Evolutionary conservation across 2,888 invertebrate species (phyloP).

Genomic region (Scrobipalpa costella): DNA sequence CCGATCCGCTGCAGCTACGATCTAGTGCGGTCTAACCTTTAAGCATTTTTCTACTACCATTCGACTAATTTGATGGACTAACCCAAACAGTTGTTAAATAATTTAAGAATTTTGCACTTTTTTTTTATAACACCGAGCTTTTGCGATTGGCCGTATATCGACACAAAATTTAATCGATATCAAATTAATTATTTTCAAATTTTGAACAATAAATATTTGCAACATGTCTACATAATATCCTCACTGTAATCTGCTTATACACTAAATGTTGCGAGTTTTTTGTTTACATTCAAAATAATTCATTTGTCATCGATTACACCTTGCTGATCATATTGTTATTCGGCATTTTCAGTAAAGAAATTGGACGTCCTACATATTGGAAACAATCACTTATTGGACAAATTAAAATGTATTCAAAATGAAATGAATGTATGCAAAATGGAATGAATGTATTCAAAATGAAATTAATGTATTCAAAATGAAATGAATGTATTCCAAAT

Average conservation of each 20-base stretch:
- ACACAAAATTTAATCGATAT: background rate
- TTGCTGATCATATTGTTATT: conserved; percentile 15
- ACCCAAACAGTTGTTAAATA: conserved; percentile 1
- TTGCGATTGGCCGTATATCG: conserved; percentile 2
- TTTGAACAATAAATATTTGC: background rate
- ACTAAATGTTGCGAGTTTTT: background rate
- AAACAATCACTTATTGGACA: background rate
- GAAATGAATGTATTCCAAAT: no score
- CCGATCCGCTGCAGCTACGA: no score
- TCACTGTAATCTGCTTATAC: background rate
- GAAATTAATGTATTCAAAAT: background rate
- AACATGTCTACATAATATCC: background rate
- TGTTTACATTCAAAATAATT: background rate
- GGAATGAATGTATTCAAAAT: background rate
- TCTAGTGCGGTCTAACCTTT: no score
- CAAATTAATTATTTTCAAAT: background rate
- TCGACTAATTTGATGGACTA: background rate
- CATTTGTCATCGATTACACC: background rate
- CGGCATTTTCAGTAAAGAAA: background rate
- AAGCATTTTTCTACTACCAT: background rate
- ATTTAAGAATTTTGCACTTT: background rate
- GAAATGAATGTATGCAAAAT: background rate
- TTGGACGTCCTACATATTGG: background rate
- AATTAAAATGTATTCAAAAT: background rate
- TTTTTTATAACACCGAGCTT: conserved; percentile 14